These are phyloP conservation scores for Eilema depressum DNA, from an alignment of 2,888 invertebrate genomes.

Conservation along the genomic window DNA sequence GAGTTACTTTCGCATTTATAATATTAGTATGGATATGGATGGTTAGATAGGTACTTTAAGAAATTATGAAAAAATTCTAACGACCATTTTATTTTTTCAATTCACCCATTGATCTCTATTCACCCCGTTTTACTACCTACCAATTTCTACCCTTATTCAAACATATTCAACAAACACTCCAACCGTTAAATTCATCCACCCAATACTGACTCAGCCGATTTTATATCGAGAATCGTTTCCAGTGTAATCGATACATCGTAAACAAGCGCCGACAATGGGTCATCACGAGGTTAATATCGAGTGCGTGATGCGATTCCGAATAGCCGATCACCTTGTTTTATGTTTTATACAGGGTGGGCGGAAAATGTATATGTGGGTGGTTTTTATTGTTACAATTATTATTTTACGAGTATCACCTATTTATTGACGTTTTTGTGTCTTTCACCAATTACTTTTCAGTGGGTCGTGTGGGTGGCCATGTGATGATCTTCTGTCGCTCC, in stretches of 20 bases:
- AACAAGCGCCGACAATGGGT: conserved; percentile 10
- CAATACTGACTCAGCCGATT: not conserved
- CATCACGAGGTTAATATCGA: conserved; percentile 10
- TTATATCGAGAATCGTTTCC: conserved; percentile 13
- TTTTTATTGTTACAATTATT: conserved; percentile 4
- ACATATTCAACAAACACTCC: conserved; percentile 4
- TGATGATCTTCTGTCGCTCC: no score
- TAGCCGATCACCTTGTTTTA: conserved; percentile 14
- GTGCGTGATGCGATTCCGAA: conserved; percentile 14
- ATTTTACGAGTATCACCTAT: not conserved
- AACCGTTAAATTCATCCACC: not conserved
- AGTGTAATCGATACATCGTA: conserved; percentile 19
- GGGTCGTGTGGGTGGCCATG: no score
- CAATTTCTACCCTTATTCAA: not conserved
- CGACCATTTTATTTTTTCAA: no score
- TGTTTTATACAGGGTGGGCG: not conserved
- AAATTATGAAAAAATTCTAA: no score
- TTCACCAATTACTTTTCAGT: not conserved
- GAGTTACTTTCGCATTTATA: no score
- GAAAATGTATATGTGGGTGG: not conserved
- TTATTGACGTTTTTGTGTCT: not conserved
- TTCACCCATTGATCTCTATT: no score
- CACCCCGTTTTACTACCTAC: no score
- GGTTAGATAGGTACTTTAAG: no score
- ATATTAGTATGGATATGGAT: no score